phyloP scores from a whole-genome alignment of 35 echinoderm and acorn worm species.

The Chiridota heheva region DNA sequence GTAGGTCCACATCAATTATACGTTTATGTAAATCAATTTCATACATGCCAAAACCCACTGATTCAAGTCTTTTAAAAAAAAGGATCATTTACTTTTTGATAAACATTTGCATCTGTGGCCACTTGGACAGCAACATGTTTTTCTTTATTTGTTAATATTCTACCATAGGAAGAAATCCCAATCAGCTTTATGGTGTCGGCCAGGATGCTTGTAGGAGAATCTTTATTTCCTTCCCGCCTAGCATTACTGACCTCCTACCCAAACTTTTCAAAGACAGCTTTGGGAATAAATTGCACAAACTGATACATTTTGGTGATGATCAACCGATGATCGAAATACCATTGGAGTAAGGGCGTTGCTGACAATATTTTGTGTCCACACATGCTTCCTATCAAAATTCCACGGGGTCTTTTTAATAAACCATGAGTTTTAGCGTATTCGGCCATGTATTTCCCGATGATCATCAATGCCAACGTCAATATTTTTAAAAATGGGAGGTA shows the following conservation, averaged over 20 bases:
- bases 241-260: background rate
- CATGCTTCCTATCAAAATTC: background rate
- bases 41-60: too few relatives aligned
- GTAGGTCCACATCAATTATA: conserved; percentile 7
- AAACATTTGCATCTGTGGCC: background rate
- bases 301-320: background rate
- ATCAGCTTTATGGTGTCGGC: conserved; percentile 53
- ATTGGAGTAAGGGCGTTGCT: background rate
- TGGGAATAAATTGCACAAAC: conserved; percentile 3
- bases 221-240: conserved; percentile 1
- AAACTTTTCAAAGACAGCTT: background rate
- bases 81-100: too few relatives aligned
- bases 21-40: background rate
- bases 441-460: background rate
- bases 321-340: background rate
- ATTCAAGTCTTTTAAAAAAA: too few relatives aligned
- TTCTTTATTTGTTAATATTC: conserved; percentile 44
- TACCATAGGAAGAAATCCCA: conserved; percentile 15
- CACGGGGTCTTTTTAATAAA: background rate
- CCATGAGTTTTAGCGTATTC: background rate
- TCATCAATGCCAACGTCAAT: background rate
- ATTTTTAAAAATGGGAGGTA: conserved; percentile 29
- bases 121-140: background rate
- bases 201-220: conserved; percentile 23
- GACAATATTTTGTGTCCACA: background rate